These are phyloP conservation scores for Diorhabda sublineata DNA, from an alignment of 1,140 invertebrate genomes.

Conservation along the genomic window DNA sequence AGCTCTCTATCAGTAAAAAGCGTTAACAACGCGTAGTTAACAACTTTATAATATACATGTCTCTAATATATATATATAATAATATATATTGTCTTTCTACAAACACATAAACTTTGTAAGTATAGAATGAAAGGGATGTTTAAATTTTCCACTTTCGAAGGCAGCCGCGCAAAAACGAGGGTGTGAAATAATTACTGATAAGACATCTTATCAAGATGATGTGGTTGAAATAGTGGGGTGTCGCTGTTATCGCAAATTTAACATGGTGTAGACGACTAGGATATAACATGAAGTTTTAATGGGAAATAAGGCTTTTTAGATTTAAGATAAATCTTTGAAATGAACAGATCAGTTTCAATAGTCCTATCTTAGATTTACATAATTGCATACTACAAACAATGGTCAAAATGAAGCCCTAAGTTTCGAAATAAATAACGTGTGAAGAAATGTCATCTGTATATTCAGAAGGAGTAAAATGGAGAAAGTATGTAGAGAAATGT, in stretches of 20 bases:
- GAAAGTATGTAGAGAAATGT: too few species aligned
- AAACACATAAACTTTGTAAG: background rate
- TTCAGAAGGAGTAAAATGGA: too few species aligned
- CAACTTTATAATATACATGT: too few species aligned
- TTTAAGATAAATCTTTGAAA: background rate
- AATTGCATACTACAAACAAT: too few species aligned
- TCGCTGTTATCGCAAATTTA: conserved; percentile 2
- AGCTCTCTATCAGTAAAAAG: too few species aligned
- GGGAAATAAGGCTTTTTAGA: background rate
- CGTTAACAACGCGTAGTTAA: too few species aligned
- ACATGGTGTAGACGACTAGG: background rate
- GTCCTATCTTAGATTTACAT: too few species aligned
- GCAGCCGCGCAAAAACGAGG: background rate
- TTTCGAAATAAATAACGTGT: too few species aligned
- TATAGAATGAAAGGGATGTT: background rate
- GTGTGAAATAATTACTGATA: background rate
- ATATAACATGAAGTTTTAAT: background rate
- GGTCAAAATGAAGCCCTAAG: too few species aligned
- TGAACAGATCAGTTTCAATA: conserved; percentile 3
- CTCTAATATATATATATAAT: too few species aligned
- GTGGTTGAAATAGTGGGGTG: background rate
- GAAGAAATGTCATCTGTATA: too few species aligned
- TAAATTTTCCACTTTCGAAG: conserved; percentile 2
- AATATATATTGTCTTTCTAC: too few species aligned
- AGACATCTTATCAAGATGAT: background rate